Base-by-base conservation (phyloP, 2,113 vertebrate species). In the Onychostoma macrolepis region DNA sequence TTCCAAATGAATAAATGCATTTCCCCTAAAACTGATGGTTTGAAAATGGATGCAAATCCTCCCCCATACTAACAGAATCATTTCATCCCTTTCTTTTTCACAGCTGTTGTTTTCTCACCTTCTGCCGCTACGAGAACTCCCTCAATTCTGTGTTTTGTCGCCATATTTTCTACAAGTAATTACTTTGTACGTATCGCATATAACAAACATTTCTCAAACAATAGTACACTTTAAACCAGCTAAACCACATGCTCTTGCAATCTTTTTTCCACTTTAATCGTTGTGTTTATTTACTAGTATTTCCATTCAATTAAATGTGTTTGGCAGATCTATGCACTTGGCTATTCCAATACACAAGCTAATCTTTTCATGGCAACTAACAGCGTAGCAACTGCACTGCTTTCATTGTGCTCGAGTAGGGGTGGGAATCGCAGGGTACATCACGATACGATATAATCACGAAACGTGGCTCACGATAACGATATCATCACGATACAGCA, bases 1-100 rank as follows among this genome's bases (percentile, higher is more conserved):
- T 85, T 80, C 76, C 72, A 87, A 67, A 87, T 45, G 56, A 87
- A 87, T 69, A 87, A 86, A 87, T 85, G 80, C 84, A 80, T 83
- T 83, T 83, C 38, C 63, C 21, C 12, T 45, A 79, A 83, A 63
- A 74, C 77, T 53, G 50, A 84, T 53, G 33, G 43, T 80, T 83
- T 83, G 83, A 33, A 61, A 72, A 58, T 41, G 26, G 33, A 80
- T n/a, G 13, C 67, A 74, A 85, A 89, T 72, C 86, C 58, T 82
- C 45, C 56, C 61, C 17, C 11, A 28, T 80, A 48, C 74, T 89
- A 28, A 58, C 15, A 38, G 48, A 72, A 50, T 38, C 9, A 86
- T 72, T 86, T 43, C 17, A 77, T 67, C 36, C 28, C 12, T 76
- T 86, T 17, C 48, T 48, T 63, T 38, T 28, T 30, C 76, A 85